phyloP scores from a whole-genome alignment of 2,888 invertebrate species.

The Allacma fusca region DNA sequence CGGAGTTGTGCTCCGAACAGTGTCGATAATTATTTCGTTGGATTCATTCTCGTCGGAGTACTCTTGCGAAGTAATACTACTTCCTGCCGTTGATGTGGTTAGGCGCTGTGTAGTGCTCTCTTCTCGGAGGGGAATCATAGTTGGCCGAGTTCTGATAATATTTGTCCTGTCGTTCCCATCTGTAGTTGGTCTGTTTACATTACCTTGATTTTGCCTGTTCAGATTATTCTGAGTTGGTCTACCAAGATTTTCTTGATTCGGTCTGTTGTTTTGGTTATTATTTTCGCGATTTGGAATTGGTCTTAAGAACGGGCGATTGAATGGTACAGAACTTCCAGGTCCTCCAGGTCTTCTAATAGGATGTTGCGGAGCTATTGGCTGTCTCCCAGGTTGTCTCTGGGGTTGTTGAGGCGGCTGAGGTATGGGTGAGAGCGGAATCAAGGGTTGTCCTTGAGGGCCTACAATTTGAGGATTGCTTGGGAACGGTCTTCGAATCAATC shows the following conservation, averaged over 20 bases:
- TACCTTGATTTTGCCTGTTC: neutral
- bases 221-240: too few relatives aligned
- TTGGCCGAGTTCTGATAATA: slow-evolving; percentile 12
- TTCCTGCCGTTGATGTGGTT: neutral
- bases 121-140: slow-evolving; percentile 19
- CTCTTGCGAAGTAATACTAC: slow-evolving; percentile 17
- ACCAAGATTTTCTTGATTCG: slow-evolving; percentile 10
- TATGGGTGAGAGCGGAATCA: slow-evolving; percentile 41
- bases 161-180: neutral
- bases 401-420: slow-evolving; percentile 23
- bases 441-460: neutral
- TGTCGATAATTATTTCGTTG: slow-evolving; percentile 41
- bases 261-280: neutral
- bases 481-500: slow-evolving; percentile 17
- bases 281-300: slow-evolving; percentile 8
- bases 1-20: slow-evolving; percentile 33
- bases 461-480: neutral
- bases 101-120: neutral
- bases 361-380: neutral
- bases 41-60: slow-evolving; percentile 36
- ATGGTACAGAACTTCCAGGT: neutral
- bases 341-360: neutral
- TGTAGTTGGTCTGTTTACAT: slow-evolving; percentile 27
- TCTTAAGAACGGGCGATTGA: neutral
- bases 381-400: neutral